Percentiles rank a stretch among this genome's conserved stretches.
Conservation (phyloP, 1,140 invertebrate genomes). For the Drosophila grimshawi region DNA sequence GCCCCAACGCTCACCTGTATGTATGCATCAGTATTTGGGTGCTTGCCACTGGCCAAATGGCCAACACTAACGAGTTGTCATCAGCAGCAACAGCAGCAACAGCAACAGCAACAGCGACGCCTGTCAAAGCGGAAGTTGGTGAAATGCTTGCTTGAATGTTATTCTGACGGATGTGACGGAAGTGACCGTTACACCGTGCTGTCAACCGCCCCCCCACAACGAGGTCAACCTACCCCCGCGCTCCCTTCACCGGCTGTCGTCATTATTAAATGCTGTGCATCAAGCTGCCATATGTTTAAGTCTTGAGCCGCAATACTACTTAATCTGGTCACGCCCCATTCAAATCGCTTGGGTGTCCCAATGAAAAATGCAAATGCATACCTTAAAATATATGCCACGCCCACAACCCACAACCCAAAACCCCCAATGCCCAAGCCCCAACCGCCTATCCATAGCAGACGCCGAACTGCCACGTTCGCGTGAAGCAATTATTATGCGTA, state of each 20-base stretch:
- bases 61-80: slow-evolving; percentile 54
- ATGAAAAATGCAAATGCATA: slow-evolving; percentile 45
- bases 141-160: slow-evolving; percentile 65
- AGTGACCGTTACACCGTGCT: slow-evolving; percentile 30
- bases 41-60: slow-evolving; percentile 31
- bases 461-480: slow-evolving; percentile 12
- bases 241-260: neutral
- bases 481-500: slow-evolving; percentile 51
- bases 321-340: slow-evolving; percentile 35
- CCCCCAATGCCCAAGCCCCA: too few species aligned
- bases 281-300: slow-evolving; percentile 4
- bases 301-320: slow-evolving; percentile 12
- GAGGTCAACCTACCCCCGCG: neutral
- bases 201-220: too few species aligned
- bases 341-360: slow-evolving; percentile 18
- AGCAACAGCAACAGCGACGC: slow-evolving; percentile 17
- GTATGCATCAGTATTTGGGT: slow-evolving; percentile 4
- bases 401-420: neutral
- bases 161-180: slow-evolving; percentile 56
- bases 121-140: slow-evolving; percentile 51
- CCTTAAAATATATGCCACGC: slow-evolving; percentile 9
- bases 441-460: slow-evolving; percentile 2
- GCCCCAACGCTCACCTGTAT: neutral
- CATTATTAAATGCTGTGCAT: slow-evolving; percentile 16
- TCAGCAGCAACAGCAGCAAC: slow-evolving; percentile 32